Evolutionary conservation across 2,888 invertebrate species (phyloP).

Genomic region (Dicranocentrus wangi): DNA sequence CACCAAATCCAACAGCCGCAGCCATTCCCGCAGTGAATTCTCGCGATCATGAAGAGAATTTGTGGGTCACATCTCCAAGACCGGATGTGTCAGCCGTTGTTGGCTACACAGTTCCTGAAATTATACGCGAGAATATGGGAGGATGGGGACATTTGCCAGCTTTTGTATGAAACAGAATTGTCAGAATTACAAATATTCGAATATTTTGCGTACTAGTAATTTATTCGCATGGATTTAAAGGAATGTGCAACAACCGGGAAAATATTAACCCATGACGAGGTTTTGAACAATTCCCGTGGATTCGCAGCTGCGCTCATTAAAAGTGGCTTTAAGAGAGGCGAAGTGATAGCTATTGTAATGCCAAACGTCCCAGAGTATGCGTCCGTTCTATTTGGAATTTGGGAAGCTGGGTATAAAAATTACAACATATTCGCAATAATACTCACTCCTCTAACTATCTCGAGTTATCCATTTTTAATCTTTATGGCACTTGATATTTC

Average conservation of each 20-base stretch:
- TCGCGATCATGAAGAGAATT: constrained; percentile 41
- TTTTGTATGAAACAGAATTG: constrained; percentile 57
- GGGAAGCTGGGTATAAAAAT: constrained; percentile 68
- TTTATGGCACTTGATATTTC: no score
- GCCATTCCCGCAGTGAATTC: constrained; percentile 19
- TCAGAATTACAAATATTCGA: background rate
- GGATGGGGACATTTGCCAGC: constrained; percentile 67
- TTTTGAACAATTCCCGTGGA: constrained; percentile 74
- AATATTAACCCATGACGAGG: constrained; percentile 80
- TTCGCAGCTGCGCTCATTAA: constrained; percentile 78
- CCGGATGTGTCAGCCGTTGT: constrained; percentile 52
- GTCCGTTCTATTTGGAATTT: constrained; percentile 68
- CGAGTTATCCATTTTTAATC: no score
- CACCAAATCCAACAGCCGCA: constrained; percentile 28
- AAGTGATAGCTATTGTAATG: constrained; percentile 82
- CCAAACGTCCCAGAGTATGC: constrained; percentile 85
- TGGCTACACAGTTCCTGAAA: constrained; percentile 67
- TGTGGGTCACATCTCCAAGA: constrained; percentile 60
- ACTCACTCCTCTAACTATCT: no score
- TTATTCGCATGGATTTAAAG: constrained; percentile 20
- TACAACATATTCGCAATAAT: constrained; percentile 5
- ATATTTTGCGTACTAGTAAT: background rate
- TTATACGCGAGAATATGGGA: constrained; percentile 56
- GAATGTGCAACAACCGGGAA: constrained; percentile 81
- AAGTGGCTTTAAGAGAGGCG: constrained; percentile 79